phyloP scores from a whole-genome alignment of 1,140 invertebrate species.

The Zaprionus vittiger region DNA sequence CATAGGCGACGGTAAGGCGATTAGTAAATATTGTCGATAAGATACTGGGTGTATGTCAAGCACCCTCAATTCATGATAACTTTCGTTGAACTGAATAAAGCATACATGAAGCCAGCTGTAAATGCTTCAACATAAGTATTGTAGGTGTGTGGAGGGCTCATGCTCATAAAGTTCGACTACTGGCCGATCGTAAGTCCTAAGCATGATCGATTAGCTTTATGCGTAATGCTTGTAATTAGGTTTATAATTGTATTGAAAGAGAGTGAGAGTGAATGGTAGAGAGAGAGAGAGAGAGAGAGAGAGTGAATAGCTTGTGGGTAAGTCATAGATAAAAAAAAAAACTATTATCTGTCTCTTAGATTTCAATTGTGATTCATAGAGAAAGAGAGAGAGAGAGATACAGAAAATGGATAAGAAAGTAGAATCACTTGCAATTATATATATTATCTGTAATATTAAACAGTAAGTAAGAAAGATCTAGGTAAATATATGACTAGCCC shows the following conservation, averaged over 20 bases:
- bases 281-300: not conserved
- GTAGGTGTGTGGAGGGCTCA: not conserved
- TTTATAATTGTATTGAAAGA: constrained; percentile 14
- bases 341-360: not conserved
- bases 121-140: not conserved
- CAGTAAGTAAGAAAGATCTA: too few relatives aligned
- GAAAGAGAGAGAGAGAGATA: not conserved
- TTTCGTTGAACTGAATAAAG: not conserved
- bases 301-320: not conserved
- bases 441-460: too few relatives aligned
- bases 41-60: not conserved
- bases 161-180: not conserved
- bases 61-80: not conserved
- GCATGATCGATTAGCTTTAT: constrained; percentile 30
- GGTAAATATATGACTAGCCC: not conserved
- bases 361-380: not conserved
- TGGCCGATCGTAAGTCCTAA: constrained; percentile 7
- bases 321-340: not conserved
- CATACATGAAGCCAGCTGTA: not conserved
- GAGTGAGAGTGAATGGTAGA: not conserved
- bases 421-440: not conserved
- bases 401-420: not conserved
- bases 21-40: not conserved
- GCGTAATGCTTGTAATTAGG: constrained; percentile 28
- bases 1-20: not conserved